Conservation (phyloP, 2,797 vertebrate species). For the Amazona finschi region DNA sequence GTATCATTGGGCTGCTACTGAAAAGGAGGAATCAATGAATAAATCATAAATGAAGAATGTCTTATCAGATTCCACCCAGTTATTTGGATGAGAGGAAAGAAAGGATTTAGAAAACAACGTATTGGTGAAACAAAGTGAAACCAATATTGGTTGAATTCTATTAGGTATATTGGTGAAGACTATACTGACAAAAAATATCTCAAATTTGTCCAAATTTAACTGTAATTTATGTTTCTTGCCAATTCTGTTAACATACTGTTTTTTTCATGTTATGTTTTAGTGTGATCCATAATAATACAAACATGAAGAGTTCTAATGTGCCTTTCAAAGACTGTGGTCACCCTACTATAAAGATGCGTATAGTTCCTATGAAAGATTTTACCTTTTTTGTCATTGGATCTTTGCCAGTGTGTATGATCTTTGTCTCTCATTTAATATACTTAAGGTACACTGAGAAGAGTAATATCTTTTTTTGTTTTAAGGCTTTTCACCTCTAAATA, state of each 20-base stretch:
- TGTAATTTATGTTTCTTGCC: background rate
- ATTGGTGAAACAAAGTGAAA: background rate
- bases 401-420: background rate
- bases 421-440: background rate
- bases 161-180: background rate
- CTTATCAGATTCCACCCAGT: background rate
- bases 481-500: background rate
- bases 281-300: background rate
- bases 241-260: background rate
- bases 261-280: background rate
- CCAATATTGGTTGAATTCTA: background rate
- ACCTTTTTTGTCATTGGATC: background rate
- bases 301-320: background rate
- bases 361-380: background rate
- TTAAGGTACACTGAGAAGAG: background rate
- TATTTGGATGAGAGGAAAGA: background rate
- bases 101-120: background rate
- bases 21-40: conserved; percentile 4
- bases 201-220: background rate
- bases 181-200: background rate
- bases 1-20: background rate
- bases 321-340: background rate
- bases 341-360: background rate
- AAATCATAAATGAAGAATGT: background rate
- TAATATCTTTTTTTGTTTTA: background rate